Evolutionary conservation across 2,888 invertebrate species (phyloP).

Genomic region (Platerodrilus igneus): DNA sequence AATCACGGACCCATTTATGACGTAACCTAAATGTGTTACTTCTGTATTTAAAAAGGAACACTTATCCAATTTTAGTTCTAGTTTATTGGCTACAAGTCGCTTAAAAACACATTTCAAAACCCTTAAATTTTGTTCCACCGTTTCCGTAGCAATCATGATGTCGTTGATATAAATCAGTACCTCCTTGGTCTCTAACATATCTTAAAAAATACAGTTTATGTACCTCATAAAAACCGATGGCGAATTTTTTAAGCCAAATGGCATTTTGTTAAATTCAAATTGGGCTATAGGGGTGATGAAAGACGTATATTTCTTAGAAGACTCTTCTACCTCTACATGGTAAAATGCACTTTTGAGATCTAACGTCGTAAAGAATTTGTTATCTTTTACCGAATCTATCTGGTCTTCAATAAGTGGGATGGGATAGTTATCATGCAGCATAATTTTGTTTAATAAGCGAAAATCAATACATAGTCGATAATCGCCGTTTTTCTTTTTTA

Average conservation of each 20-base stretch:
- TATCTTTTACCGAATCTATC: conserved; percentile 11
- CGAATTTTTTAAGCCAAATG: conserved; percentile 31
- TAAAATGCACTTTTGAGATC: conserved; percentile 14
- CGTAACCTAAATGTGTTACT: conserved; percentile 1
- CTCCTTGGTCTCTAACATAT: conserved; percentile 20
- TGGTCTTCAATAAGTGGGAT: conserved; percentile 23
- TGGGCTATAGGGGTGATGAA: background rate
- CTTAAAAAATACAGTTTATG: conserved; percentile 16
- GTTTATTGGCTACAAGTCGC: background rate
- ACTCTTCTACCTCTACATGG: conserved; percentile 7
- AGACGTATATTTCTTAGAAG: conserved; percentile 3
- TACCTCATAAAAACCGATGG: conserved; percentile 19
- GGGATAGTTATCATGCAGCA: conserved; percentile 19
- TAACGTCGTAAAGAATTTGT: conserved; percentile 9
- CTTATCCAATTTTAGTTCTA: background rate
- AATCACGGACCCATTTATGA: background rate
- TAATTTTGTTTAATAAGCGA: conserved; percentile 8
- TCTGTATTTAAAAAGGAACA: background rate
- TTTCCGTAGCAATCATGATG: conserved; percentile 34
- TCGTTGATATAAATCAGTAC: conserved; percentile 29
- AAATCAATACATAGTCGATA: conserved; percentile 1
- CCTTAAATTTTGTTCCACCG: conserved; percentile 19
- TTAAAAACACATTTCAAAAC: background rate
- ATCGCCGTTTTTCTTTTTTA: conserved; percentile 2
- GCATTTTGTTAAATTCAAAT: conserved; percentile 25